These are phyloP conservation scores for Xestoiulus laeticollis DNA, from an alignment of 2,888 invertebrate genomes.

Conservation along the genomic window DNA sequence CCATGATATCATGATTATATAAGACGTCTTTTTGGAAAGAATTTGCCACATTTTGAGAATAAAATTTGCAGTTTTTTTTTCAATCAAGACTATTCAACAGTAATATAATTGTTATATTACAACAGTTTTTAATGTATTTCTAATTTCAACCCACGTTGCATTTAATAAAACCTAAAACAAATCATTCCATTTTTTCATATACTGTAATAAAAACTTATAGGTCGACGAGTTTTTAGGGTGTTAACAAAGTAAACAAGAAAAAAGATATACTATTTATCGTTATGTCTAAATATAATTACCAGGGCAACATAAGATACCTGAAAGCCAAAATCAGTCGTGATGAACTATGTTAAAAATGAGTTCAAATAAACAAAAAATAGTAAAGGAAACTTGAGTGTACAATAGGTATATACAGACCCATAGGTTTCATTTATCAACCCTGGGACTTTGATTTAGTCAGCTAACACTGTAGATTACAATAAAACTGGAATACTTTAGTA, in stretches of 20 bases:
- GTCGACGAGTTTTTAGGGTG: not conserved
- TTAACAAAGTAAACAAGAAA: not conserved
- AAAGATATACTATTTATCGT: not conserved
- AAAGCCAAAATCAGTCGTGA: not conserved
- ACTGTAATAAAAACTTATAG: slow-evolving; percentile 14
- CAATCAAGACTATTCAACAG: too few relatives aligned
- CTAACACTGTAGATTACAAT: not conserved
- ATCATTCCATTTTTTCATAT: not conserved
- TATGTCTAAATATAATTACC: not conserved
- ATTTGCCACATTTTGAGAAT: not conserved
- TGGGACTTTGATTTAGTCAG: not conserved
- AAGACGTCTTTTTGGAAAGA: not conserved
- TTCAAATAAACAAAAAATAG: not conserved
- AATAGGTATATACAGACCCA: not conserved
- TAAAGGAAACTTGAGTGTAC: not conserved
- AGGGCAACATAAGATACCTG: slow-evolving; percentile 4
- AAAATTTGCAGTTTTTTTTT: not conserved
- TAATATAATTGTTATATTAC: too few relatives aligned
- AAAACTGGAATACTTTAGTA: not conserved
- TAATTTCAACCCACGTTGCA: not conserved
- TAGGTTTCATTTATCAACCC: not conserved
- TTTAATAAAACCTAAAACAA: not conserved
- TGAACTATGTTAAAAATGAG: not conserved
- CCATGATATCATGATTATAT: not conserved
- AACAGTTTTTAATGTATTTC: not conserved